Conservation (phyloP, 2,888 invertebrate genomes). For the Cataglyphis albicans region DNA sequence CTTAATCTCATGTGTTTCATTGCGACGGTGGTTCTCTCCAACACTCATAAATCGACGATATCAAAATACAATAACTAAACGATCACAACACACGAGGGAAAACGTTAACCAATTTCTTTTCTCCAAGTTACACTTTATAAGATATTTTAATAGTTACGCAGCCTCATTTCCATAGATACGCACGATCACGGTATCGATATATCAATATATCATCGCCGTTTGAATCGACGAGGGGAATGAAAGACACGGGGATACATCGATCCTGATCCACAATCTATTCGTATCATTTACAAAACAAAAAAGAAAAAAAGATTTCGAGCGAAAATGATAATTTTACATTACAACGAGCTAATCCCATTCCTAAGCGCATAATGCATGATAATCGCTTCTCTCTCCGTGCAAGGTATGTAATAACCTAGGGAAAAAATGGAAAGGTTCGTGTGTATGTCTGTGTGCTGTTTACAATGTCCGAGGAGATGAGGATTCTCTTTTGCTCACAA, state of each 20-base stretch:
- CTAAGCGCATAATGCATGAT: background rate
- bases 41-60: slow-evolving; percentile 18
- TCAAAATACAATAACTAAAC: slow-evolving; percentile 18
- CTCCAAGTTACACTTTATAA: slow-evolving; percentile 10
- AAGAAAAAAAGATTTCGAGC: slow-evolving; percentile 33
- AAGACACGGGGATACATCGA: slow-evolving; percentile 62
- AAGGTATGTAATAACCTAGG: slow-evolving; percentile 8
- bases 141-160: slow-evolving; percentile 39
- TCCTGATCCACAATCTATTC: slow-evolving; percentile 65
- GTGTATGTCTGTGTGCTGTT: background rate
- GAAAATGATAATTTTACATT: slow-evolving; percentile 30
- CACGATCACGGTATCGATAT: slow-evolving; percentile 2
- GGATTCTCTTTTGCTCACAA: slow-evolving; percentile 75
- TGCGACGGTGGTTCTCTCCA: slow-evolving; percentile 4
- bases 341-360: slow-evolving; percentile 31
- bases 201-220: slow-evolving; percentile 19
- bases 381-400: slow-evolving; percentile 30
- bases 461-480: slow-evolving; percentile 39
- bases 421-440: background rate
- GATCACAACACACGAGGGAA: slow-evolving; percentile 43
- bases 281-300: slow-evolving; percentile 71
- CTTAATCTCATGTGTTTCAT: slow-evolving; percentile 40
- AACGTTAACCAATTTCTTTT: slow-evolving; percentile 17
- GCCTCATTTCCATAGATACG: slow-evolving; percentile 41
- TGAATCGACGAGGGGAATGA: slow-evolving; percentile 59